Percentiles rank a stretch among this genome's conserved stretches.
phyloP scores from a whole-genome alignment of 2,113 vertebrate species.

The Furnarius figulus region DNA sequence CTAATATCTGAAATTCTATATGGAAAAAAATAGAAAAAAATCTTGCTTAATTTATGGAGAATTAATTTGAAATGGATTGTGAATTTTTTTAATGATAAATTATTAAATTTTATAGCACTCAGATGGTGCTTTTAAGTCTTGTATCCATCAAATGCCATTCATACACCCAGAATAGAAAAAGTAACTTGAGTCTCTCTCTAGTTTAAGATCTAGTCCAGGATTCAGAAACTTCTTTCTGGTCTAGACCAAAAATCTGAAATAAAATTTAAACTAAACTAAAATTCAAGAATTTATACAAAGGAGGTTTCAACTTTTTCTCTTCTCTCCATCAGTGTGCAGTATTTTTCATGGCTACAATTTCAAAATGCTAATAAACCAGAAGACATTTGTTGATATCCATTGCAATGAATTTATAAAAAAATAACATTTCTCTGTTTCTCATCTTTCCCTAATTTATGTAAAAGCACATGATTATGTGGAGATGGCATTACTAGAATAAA shows the following conservation, averaged over 20 bases:
- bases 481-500: background rate
- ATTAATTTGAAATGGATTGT: background rate
- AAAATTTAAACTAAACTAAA: background rate
- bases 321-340: rapidly evolving
- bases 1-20: background rate
- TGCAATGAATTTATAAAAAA: background rate
- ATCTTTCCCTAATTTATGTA: background rate
- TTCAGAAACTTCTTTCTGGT: background rate
- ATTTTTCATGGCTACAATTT: background rate
- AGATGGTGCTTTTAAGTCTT: background rate
- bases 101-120: background rate
- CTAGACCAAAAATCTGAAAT: background rate
- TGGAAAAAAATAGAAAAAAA: background rate
- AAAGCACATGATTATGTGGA: background rate
- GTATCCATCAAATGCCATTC: background rate
- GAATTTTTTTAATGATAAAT: background rate
- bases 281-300: background rate
- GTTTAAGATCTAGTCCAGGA: background rate
- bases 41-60: rapidly evolving
- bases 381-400: background rate
- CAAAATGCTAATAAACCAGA: background rate
- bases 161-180: background rate
- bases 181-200: background rate
- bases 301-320: background rate
- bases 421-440: rapidly evolving